Evolutionary conservation across 2,888 invertebrate genomes (phyloP).

Genomic region (Tetanocera ferruginea): DNA sequence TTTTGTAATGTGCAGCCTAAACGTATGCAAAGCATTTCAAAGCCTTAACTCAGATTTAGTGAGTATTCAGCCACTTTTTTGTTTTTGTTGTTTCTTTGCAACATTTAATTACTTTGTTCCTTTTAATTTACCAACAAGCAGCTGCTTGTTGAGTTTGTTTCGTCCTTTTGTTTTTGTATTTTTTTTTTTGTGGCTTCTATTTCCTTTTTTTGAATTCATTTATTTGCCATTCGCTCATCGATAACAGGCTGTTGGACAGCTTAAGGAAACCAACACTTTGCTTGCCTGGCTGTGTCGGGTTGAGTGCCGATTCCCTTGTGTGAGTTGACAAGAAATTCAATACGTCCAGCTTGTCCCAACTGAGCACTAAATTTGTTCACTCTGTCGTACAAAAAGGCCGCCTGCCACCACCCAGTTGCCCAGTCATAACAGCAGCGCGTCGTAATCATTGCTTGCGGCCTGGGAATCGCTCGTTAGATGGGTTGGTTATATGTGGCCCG

Average conservation of each 20-base stretch:
- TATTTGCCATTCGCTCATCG: background rate
- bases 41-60: too few species aligned
- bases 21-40: too few species aligned
- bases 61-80: too few species aligned
- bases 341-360: background rate
- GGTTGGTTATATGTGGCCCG: background rate
- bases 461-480: background rate
- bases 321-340: background rate
- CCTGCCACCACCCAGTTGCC: background rate
- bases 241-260: background rate
- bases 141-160: too few species aligned
- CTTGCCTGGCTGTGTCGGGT: background rate
- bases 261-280: background rate
- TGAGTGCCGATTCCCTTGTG: background rate
- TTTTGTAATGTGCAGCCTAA: too few species aligned
- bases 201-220: background rate
- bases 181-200: background rate
- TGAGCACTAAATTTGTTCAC: slow-evolving; percentile 3
- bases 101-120: too few species aligned
- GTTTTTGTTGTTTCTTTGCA: too few species aligned
- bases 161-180: too few species aligned
- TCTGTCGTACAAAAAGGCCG: background rate
- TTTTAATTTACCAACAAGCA: too few species aligned
- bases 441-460: background rate
- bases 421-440: background rate